phyloP scores from a whole-genome alignment of 2,113 vertebrate genomes.

The Myanophis thanlyinensis region DNA sequence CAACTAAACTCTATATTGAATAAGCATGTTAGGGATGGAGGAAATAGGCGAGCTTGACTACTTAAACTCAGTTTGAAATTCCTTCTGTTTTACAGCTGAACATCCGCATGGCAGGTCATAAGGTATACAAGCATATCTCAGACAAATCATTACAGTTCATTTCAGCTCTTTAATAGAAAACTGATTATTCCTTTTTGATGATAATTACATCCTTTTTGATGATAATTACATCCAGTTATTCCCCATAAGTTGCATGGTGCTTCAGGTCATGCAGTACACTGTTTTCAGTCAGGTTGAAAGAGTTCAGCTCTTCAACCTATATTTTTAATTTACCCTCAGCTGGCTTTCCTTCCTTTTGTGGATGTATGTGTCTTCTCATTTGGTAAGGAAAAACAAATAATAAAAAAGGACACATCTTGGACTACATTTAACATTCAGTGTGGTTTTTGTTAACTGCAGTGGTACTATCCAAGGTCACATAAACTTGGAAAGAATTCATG shows the following conservation, averaged over 20 bases:
- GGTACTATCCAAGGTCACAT: neutral
- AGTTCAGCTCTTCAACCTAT: neutral
- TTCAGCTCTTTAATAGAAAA: neutral
- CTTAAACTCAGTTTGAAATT: neutral
- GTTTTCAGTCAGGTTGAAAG: constrained; percentile 18
- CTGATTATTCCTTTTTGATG: neutral
- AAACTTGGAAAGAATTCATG: neutral
- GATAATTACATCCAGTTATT: neutral
- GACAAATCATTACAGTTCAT: too few species aligned
- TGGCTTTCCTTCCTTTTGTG: constrained; percentile 18
- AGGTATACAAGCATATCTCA: neutral
- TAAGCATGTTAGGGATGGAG: neutral
- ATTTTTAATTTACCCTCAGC: neutral
- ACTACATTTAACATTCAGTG: neutral
- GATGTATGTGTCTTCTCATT: constrained; percentile 18
- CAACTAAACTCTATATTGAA: neutral
- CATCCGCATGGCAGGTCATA: neutral
- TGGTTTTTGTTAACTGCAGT: neutral
- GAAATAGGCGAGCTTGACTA: neutral
- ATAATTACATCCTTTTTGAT: neutral
- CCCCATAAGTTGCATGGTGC: neutral
- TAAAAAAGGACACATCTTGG: constrained; percentile 11
- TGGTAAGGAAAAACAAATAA: constrained; percentile 22
- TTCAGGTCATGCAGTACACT: neutral
- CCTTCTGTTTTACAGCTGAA: neutral